phyloP scores from a whole-genome alignment of 2,888 invertebrate genomes.

The Amiota mariae region DNA sequence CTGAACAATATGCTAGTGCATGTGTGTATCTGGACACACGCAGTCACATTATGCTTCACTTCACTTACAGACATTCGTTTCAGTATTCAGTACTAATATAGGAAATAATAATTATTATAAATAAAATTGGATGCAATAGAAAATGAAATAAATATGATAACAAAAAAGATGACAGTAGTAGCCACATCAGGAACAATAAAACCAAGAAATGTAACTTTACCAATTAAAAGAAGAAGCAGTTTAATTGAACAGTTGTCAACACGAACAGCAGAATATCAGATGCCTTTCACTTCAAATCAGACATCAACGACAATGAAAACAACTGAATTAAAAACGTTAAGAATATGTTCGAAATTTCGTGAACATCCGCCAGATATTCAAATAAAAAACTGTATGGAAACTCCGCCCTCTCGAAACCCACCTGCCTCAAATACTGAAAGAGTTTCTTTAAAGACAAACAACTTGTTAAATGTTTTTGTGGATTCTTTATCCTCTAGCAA shows the following conservation, averaged over 20 bases:
- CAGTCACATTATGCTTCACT: slow-evolving; percentile 2
- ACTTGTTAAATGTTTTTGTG: background rate
- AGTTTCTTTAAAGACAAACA: background rate
- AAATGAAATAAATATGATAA: slow-evolving; percentile 17
- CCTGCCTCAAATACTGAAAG: background rate
- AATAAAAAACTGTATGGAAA: background rate
- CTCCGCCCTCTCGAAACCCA: background rate
- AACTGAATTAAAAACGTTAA: background rate
- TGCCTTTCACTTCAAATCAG: background rate
- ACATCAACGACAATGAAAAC: background rate
- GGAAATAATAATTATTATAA: slow-evolving; percentile 15
- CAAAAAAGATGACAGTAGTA: background rate
- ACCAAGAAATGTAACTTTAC: background rate
- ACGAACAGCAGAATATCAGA: background rate
- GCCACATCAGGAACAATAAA: slow-evolving; percentile 2
- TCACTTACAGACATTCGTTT: background rate
- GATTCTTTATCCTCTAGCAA: background rate
- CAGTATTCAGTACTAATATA: background rate
- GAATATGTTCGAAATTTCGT: background rate
- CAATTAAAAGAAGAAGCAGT: background rate
- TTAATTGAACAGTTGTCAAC: background rate
- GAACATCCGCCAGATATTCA: background rate
- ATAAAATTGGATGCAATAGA: background rate
- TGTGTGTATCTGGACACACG: slow-evolving; percentile 1
- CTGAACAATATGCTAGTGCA: slow-evolving; percentile 1